These are phyloP conservation scores for Colostygia pectinataria DNA, from an alignment of 2,888 invertebrate species.

Conservation along the genomic window DNA sequence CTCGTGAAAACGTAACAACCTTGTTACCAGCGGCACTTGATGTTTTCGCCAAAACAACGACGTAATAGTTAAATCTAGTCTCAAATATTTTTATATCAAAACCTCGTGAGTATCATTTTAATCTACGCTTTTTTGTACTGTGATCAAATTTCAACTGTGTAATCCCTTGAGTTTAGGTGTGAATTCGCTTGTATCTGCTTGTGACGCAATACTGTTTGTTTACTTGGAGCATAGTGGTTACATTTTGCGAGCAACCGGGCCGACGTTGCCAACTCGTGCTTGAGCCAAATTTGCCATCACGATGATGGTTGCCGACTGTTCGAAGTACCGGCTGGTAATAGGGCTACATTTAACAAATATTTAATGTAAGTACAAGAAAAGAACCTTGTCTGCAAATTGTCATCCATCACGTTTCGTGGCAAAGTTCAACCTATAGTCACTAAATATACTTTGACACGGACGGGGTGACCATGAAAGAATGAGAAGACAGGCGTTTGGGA, in stretches of 20 bases:
- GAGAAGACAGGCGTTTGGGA: too few species aligned
- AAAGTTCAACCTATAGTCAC: too few species aligned
- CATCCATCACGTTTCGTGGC: too few species aligned
- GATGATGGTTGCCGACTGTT: slow-evolving; percentile 53
- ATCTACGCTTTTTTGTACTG: slow-evolving; percentile 37
- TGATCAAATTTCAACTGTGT: slow-evolving; percentile 42
- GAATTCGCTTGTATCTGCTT: slow-evolving; percentile 45
- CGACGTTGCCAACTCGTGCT: slow-evolving; percentile 71
- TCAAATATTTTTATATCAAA: slow-evolving; percentile 51
- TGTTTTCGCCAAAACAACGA: slow-evolving; percentile 32
- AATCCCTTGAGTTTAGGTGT: slow-evolving; percentile 42
- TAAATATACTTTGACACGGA: too few species aligned
- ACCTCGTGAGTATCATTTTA: slow-evolving; percentile 61
- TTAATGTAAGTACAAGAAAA: neutral
- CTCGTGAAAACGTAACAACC: slow-evolving; percentile 30
- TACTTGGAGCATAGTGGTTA: slow-evolving; percentile 64
- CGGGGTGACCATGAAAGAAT: too few species aligned
- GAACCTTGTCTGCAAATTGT: neutral
- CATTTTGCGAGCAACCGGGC: slow-evolving; percentile 49
- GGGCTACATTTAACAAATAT: slow-evolving; percentile 54
- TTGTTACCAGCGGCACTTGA: slow-evolving; percentile 18
- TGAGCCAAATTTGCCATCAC: slow-evolving; percentile 70
- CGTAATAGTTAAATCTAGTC: slow-evolving; percentile 40
- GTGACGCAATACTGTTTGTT: slow-evolving; percentile 77
- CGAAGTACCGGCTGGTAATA: slow-evolving; percentile 41